Conservation (phyloP, 2,888 invertebrate species). For the Ormyrus rosae region DNA sequence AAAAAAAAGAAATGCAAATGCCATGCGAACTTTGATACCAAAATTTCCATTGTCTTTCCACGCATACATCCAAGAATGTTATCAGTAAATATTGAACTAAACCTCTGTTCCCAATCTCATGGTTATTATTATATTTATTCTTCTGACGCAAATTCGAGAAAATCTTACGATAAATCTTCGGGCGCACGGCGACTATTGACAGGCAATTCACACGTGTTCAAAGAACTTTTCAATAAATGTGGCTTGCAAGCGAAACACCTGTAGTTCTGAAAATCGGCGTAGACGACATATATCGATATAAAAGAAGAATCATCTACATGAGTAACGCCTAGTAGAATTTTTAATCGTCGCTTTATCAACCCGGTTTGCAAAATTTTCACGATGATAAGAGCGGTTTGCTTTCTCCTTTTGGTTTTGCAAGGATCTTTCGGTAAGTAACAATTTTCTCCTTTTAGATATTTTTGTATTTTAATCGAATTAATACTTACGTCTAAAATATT, state of each 20-base stretch:
- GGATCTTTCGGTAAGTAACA: background rate
- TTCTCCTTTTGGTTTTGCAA: background rate
- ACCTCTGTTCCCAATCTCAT: background rate
- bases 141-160: conserved; percentile 7
- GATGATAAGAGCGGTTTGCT: background rate
- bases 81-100: conserved; percentile 14
- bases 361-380: background rate
- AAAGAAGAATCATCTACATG: conserved; percentile 22
- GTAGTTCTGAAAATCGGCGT: background rate
- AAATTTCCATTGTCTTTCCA: conserved; percentile 7
- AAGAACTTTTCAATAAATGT: background rate
- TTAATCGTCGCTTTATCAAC: background rate
- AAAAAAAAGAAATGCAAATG: no score
- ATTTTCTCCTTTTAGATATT: no score
- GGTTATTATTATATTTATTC: conserved; percentile 14
- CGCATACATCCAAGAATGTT: background rate
- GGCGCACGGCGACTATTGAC: background rate
- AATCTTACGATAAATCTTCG: background rate
- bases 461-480: no score
- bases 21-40: no score
- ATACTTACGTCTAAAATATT: background rate
- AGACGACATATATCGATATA: background rate
- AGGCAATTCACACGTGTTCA: conserved; percentile 7
- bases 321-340: background rate
- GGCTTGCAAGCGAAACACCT: background rate